Conservation (phyloP, 2,797 vertebrate species). For the Danio choprae region DNA sequence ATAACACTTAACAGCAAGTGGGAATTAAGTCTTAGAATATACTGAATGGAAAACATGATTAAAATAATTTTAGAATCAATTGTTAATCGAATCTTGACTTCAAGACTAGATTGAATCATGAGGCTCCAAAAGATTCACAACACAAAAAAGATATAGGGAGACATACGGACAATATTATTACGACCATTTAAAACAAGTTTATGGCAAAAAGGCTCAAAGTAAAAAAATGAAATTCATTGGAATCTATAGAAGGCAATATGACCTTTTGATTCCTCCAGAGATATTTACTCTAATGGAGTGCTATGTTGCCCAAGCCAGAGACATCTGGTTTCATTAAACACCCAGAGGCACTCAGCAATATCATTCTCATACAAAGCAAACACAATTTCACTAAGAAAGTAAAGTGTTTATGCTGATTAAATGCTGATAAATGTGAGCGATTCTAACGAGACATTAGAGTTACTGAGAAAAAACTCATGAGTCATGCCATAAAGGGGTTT, state of each 20-base stretch:
- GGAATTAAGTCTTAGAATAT: no score
- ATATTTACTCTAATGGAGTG: slow-evolving; percentile 20
- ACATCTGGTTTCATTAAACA: slow-evolving; percentile 44
- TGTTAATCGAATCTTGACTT: no score
- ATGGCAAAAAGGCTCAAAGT: neutral
- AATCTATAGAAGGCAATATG: neutral
- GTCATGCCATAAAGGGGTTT: slow-evolving; percentile 27
- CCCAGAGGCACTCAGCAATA: slow-evolving; percentile 32
- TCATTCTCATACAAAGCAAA: slow-evolving; percentile 32
- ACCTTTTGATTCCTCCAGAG: slow-evolving; percentile 38
- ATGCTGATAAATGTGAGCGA: slow-evolving; percentile 40
- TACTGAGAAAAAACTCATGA: neutral
- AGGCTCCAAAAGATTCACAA: no score
- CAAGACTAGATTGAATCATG: no score
- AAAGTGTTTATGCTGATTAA: slow-evolving; percentile 35
- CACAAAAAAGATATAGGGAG: no score
- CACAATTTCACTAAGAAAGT: neutral
- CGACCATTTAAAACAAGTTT: neutral
- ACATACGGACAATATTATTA: neutral
- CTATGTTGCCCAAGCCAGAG: slow-evolving; percentile 24
- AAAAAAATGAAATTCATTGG: neutral
- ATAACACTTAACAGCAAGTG: no score
- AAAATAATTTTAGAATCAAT: no score
- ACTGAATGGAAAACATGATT: no score
- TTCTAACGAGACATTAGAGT: slow-evolving; percentile 2